Base-by-base conservation (phyloP, 2,797 vertebrate species). In the Loris lydekkerianus region DNA sequence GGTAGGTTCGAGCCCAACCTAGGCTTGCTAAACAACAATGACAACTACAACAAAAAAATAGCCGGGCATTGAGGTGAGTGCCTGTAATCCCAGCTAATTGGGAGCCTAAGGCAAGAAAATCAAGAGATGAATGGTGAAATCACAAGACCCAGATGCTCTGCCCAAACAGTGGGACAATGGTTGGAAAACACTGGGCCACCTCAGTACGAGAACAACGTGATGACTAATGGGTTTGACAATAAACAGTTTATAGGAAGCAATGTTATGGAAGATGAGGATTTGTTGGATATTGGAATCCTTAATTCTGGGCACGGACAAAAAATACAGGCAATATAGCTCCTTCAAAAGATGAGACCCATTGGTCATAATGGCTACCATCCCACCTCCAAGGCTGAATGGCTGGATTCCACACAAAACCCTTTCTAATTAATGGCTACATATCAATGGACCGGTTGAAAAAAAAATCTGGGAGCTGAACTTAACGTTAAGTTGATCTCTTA, bases 381-480 rank as follows among this genome's bases (percentile, higher is more conserved):
- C 96, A 99, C 99, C 10, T 99, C 99, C 43, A 99, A 99, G 97
- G 99, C 99, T 0, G 99, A 99, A 98, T 99, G 99, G 99, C 98
- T 99, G 98, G 99, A 99, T 98, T 99, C 99, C 78, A 99, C 99
- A 99, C 99, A 97, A 99, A 99, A 98, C 99, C 99, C 91, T 99
- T 99, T 98, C 99, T 99, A 97, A 99, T 99, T 98, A 99, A 99
- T 60, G 99, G 99, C 93, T 99, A 99, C 98, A 99, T 99, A 17
- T 99, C 99, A 95, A 99, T 99, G 99, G 99, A 99, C 97, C 99
- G 99, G 97, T 99, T 99, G 95, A 99, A 99, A 98, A 40, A 99
- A 99, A 99, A 99, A 99, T 99, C 98, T 99, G 99, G 99, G 99
- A 99, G 99, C 99, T 73, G 99, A 99, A 98, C 99, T 99, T 97